Evolutionary conservation across 1,140 invertebrate species (phyloP).

Genomic region (Drosophila santomea): DNA sequence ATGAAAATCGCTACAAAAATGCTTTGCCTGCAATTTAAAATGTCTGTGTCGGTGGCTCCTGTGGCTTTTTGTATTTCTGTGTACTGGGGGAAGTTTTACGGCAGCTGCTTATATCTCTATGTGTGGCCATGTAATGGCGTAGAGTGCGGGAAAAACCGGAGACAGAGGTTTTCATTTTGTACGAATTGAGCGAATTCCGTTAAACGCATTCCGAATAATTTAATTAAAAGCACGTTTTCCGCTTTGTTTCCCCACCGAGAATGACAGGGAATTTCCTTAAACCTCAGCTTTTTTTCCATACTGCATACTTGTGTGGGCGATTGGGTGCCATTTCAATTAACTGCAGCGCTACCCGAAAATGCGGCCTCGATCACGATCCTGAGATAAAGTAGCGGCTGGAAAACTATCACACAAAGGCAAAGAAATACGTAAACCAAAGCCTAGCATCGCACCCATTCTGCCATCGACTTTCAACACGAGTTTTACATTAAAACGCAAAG

Average conservation of each 20-base stretch:
- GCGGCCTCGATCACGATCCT: slow-evolving; percentile 7
- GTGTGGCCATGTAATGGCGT: slow-evolving; percentile 15
- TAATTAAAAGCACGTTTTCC: slow-evolving; percentile 71
- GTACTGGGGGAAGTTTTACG: slow-evolving; percentile 34
- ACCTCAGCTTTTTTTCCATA: neutral
- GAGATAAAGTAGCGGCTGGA: slow-evolving; percentile 19
- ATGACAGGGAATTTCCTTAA: slow-evolving; percentile 11
- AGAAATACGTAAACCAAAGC: neutral
- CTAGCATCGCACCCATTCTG: no score
- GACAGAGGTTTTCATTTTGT: slow-evolving; percentile 3
- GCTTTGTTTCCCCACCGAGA: slow-evolving; percentile 18
- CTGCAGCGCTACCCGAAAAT: slow-evolving; percentile 25
- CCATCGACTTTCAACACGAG: slow-evolving; percentile 55
- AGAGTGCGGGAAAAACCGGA: slow-evolving; percentile 1
- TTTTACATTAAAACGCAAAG: slow-evolving; percentile 78
- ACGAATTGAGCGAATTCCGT: slow-evolving; percentile 60
- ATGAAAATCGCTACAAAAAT: slow-evolving; percentile 41
- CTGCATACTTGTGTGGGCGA: slow-evolving; percentile 53
- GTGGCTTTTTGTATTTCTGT: slow-evolving; percentile 13
- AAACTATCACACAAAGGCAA: slow-evolving; percentile 54
- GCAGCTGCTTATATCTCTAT: slow-evolving; percentile 24
- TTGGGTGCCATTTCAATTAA: slow-evolving; percentile 63
- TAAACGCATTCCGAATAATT: slow-evolving; percentile 71
- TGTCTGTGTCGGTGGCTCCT: slow-evolving; percentile 7
- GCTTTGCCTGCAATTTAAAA: slow-evolving; percentile 52